Conservation (phyloP, 2,888 invertebrate species). For the Anaspis maculata region DNA sequence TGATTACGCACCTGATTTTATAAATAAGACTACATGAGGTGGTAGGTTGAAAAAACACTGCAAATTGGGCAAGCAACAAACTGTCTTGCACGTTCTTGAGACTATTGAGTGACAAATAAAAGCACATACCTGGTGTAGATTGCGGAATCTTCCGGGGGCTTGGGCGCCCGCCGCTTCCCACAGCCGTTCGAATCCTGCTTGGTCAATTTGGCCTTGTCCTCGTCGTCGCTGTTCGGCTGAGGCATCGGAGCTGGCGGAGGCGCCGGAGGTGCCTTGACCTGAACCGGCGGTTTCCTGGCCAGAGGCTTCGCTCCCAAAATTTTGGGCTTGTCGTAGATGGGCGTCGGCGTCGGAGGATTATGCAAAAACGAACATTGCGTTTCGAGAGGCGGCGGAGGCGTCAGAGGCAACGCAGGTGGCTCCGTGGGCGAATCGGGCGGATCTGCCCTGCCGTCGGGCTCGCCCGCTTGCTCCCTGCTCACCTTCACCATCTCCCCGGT, state of each 20-base stretch:
- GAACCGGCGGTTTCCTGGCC: conserved; percentile 24
- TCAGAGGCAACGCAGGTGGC: conserved; percentile 61
- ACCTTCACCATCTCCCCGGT: conserved; percentile 4
- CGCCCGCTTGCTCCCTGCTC: conserved; percentile 72
- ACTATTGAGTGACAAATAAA: no score
- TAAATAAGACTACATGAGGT: no score
- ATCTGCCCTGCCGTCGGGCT: conserved; percentile 80
- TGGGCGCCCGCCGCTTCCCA: conserved; percentile 67
- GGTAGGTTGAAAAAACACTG: no score
- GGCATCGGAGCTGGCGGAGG: conserved; percentile 11
- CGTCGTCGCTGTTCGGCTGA: neutral
- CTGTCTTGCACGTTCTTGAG: no score
- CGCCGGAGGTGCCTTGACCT: conserved; percentile 1
- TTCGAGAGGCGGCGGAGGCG: conserved; percentile 54
- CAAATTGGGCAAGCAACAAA: no score
- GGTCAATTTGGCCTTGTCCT: conserved; percentile 26
- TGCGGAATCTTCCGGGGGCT: conserved; percentile 68
- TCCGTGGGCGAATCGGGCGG: conserved; percentile 54
- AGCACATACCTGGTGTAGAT: no score
- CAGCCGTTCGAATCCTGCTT: conserved; percentile 53
- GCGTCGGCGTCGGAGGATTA: no score
- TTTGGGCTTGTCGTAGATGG: conserved; percentile 51
- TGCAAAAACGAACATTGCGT: conserved; percentile 63
- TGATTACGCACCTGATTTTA: no score
- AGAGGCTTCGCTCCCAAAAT: conserved; percentile 46